Base-by-base conservation (phyloP, 2,113 vertebrate genomes). In the Dicerorhinus sumatrensis region DNA sequence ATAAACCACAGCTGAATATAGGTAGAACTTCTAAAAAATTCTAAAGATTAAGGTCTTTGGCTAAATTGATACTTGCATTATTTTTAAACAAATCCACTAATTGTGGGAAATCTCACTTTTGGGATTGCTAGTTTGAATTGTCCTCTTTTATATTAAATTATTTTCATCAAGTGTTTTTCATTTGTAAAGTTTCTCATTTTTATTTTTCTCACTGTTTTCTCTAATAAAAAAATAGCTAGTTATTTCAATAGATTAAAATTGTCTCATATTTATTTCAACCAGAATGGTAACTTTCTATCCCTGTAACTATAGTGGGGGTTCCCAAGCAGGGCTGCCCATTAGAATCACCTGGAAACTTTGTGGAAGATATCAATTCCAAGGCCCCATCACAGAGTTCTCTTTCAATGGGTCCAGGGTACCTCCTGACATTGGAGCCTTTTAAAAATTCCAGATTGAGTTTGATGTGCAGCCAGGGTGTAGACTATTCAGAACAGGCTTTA, bases 11-110 rank as follows among this genome's bases (percentile, higher is more conserved):
- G 11, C 51, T 76, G 76, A 94, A 60, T 62, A 67, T 51, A 92
- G 42, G 46, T 85, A 85, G 69, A 87, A 87, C 31, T 96, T 97
- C 65, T 93, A 58, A 97, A 86, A 88, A 87, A 17, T 46, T 94
- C 39, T 97, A 54, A 95, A 95, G 72, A 86, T 80, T 84, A 83
- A 95, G 29, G 25, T 67, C 36, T 83, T 92, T 70, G 58, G 11
- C 48, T 96, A 87, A 96, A 69, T 60, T 79, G 54, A 46, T 77
- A 60, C 63, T 69, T 92, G 17, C 36, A 5, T 46, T 96, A 4
- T 89, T 87, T 96, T 96, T 92, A 89, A 79, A 73, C 82, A 88
- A 91, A 90, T 54, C 18, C n/a, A 63, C 20, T 84, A 76, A 76
- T 1, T 69, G 25, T n/a, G 36, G 13, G 13, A 76, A 70, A 76